phyloP scores from a whole-genome alignment of 2,797 vertebrate species.

The Amblyopsis hoosieri region DNA sequence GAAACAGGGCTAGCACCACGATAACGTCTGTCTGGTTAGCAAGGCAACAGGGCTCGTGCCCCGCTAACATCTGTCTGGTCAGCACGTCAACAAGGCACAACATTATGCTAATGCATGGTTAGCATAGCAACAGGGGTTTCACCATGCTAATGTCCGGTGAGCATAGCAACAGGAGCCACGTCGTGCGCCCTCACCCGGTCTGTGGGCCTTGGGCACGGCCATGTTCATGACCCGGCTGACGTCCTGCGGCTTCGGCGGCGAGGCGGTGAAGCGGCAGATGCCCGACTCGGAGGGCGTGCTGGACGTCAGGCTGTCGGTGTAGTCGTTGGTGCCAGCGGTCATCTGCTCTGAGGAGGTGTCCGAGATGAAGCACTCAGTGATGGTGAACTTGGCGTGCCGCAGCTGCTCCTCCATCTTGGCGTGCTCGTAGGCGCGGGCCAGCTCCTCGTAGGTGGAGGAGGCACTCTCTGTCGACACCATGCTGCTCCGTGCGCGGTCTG shows the following conservation, averaged over 20 bases:
- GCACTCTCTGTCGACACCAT: constrained; percentile 99
- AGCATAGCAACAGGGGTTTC: background rate
- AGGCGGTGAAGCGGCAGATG: constrained; percentile 98
- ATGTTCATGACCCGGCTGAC: constrained; percentile 94
- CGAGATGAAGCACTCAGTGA: constrained; percentile 99
- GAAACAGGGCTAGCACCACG: background rate
- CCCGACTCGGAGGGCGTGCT: constrained; percentile 98
- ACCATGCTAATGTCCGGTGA: background rate
- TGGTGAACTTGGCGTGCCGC: constrained; percentile 97
- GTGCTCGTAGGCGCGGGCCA: constrained; percentile 96
- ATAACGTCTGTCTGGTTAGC: background rate
- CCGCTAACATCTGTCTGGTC: too few relatives aligned
- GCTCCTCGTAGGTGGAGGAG: constrained; percentile 97
- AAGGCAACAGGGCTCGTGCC: background rate
- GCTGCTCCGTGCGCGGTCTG: constrained; percentile 95
- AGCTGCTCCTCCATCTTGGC: constrained; percentile 99
- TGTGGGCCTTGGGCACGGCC: constrained; percentile 96
- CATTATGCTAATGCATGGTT: background rate
- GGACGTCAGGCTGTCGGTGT: constrained; percentile 97
- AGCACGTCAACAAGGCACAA: too few relatives aligned
- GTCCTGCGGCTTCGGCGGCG: constrained; percentile 97
- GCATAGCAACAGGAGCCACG: background rate
- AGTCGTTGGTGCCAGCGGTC: constrained; percentile 97
- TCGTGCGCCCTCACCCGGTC: constrained; percentile 86
- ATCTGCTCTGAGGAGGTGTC: constrained; percentile 98